phyloP scores from a whole-genome alignment of 2,888 invertebrate genomes.

The Vesta saturnalis region DNA sequence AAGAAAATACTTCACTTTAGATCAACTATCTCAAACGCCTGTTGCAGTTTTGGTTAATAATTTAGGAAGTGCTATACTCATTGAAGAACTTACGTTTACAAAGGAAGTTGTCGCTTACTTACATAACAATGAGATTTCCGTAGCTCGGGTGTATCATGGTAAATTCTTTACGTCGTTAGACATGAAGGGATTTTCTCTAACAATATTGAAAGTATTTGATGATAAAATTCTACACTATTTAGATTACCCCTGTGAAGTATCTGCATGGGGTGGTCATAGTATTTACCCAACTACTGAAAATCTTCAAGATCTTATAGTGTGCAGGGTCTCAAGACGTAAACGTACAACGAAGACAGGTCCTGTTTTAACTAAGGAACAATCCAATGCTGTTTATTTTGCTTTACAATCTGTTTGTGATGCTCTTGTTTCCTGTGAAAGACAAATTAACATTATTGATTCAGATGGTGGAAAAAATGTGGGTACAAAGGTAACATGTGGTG shows the following conservation, averaged over 20 bases:
- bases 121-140: conserved; percentile 41
- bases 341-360: conserved; percentile 50
- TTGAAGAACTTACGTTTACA: conserved; percentile 76
- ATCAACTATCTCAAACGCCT: no score
- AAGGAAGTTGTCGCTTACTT: conserved; percentile 56
- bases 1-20: conserved; percentile 31
- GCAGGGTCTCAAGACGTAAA: conserved; percentile 12
- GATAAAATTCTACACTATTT: conserved; percentile 65
- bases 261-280: conserved; percentile 62
- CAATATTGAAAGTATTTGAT: conserved; percentile 69
- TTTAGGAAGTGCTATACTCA: conserved; percentile 73
- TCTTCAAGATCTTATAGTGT: conserved; percentile 11
- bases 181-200: conserved; percentile 81
- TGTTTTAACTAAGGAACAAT: conserved; percentile 47
- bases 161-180: conserved; percentile 78
- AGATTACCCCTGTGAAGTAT: conserved; percentile 68
- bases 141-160: conserved; percentile 58
- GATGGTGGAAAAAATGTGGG: conserved; percentile 85
- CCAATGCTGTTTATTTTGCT: conserved; percentile 54
- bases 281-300: not conserved
- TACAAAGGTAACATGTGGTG: conserved; percentile 51
- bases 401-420: conserved; percentile 64
- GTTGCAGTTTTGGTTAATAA: conserved; percentile 82
- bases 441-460: conserved; percentile 74
- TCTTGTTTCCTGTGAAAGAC: conserved; percentile 68